Evolutionary conservation across 2,797 vertebrate species (phyloP).

Genomic region (Tokudaia muenninki): DNA sequence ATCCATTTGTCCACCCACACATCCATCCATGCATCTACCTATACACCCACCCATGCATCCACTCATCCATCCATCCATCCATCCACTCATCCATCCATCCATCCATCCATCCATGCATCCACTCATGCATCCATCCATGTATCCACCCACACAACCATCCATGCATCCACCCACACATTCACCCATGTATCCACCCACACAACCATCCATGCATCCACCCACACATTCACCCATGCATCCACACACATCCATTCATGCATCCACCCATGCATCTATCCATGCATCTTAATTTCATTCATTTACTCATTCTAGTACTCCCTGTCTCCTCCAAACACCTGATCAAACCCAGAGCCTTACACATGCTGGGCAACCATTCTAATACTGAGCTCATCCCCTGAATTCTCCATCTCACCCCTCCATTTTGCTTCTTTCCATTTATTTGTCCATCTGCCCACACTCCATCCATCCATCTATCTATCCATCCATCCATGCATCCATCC

Average conservation of each 20-base stretch:
- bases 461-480: not conserved
- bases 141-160: no score
- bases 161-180: no score
- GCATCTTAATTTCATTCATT: not conserved
- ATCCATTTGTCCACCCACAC: no score
- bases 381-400: not conserved
- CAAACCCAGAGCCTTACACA: not conserved
- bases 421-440: not conserved
- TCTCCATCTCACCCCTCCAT: not conserved
- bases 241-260: no score
- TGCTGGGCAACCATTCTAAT: not conserved
- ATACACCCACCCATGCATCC: not conserved
- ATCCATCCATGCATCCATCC: not conserved
- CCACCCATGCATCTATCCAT: not conserved
- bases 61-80: no score
- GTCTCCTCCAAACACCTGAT: not conserved
- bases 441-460: not conserved
- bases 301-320: not conserved
- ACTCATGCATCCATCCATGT: no score
- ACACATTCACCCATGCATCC: not conserved
- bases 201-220: fast-evolving
- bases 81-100: not conserved
- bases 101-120: no score
- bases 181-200: not conserved
- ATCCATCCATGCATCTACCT: not conserved